Base-by-base conservation (phyloP, 92 coral and sea anemone genomes). In the Palythoa grandis region DNA sequence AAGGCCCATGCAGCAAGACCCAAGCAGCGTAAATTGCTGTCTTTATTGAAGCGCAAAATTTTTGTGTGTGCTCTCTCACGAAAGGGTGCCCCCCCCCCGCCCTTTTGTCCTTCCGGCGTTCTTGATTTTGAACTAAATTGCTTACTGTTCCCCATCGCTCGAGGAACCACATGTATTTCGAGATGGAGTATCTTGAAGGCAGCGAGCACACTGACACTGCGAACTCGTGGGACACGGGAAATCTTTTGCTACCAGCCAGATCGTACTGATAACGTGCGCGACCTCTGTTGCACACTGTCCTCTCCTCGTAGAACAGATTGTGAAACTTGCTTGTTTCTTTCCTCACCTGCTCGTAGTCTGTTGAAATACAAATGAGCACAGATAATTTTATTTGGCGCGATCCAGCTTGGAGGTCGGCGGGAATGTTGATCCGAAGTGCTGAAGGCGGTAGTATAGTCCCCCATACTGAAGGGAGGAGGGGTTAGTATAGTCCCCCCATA, bases 121-220 rank as follows among this genome's bases (percentile, higher is more conserved):
- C 35, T 29, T 29, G 35, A 29, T 29, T 1, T 29, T 5, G 50
- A 3, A 43, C 9, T 12, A 56, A 7, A 63, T 63, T n/a, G 2
- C 91, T 89, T 38, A 89, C 91, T 22, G 88, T 89, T 60, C 91
- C 88, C 91, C 91, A 89, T 3, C 75, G 68, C 20, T 89, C 88
- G 7, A 89, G 74, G 57, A 89, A 89, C 29, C 77, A 57, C 65
- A 70, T 60, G 82, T 89, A 84, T 7, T 57, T 47, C 12, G 52
- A 43, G 58, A 57, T 12, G 48, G 78, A 57, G 70, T 84, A 84
- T 11, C 71, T 57, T 6, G 75, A 58, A 5, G 91, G 91, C 8
- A 89, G 79, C 22, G 25, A 4, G 60, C 91, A 88, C 12, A 89
- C 86, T 29, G 82, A 86, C 17, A 66, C 86, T 3, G 88, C 88